A percentile compares a stretch with the other conserved stretches of the same genome.
Conservation (phyloP, 2,113 vertebrate species). For the Arizona elegans region DNA sequence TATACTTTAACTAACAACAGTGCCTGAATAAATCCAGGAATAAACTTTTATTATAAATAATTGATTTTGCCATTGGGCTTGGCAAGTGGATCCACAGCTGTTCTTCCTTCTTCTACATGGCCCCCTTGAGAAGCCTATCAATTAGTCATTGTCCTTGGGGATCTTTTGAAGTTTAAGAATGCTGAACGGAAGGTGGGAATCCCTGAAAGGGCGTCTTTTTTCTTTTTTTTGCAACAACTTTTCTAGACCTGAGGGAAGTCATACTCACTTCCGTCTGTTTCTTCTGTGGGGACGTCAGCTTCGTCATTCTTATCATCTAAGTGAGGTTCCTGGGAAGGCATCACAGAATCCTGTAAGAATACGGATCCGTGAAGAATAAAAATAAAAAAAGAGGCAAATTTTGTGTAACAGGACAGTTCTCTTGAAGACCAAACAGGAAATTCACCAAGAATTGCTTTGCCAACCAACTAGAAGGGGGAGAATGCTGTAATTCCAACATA, state of each 20-base stretch:
- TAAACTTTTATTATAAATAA: neutral
- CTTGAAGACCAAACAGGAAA: neutral
- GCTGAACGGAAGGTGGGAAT: no score
- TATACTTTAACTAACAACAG: neutral
- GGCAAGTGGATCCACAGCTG: neutral
- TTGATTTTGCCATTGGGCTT: neutral
- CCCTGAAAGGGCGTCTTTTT: neutral
- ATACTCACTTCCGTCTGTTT: conserved; percentile 84
- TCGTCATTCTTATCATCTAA: conserved; percentile 83
- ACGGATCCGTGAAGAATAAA: neutral
- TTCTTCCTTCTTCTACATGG: neutral
- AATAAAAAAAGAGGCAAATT: neutral
- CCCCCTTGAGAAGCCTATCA: no score
- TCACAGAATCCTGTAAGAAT: conserved; percentile 89
- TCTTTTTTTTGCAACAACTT: neutral
- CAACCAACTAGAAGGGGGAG: neutral
- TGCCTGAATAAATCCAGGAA: neutral
- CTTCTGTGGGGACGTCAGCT: conserved; percentile 82
- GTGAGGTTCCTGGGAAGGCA: conserved; percentile 95
- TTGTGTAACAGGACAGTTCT: neutral
- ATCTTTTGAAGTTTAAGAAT: neutral
- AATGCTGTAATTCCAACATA: neutral
- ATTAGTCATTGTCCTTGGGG: neutral
- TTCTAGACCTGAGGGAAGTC: neutral
- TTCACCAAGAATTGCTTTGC: neutral